These are phyloP conservation scores for Lagopus leucura DNA, from an alignment of 2,113 vertebrate genomes.

Conservation along the genomic window DNA sequence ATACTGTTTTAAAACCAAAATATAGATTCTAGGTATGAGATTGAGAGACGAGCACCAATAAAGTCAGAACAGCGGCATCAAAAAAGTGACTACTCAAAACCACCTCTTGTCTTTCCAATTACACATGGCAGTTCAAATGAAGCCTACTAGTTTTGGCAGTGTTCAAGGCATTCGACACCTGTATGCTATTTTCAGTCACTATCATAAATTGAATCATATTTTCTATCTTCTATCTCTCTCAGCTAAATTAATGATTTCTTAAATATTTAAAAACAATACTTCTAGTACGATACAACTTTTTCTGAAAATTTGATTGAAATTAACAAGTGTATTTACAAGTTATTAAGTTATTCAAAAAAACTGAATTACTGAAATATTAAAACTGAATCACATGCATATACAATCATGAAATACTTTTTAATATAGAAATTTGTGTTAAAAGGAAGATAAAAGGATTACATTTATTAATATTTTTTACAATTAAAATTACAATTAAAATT, in stretches of 20 bases:
- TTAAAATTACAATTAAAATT: too few relatives aligned
- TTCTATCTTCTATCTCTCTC: not conserved
- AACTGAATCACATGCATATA: not conserved
- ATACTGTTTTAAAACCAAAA: not conserved
- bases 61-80: not conserved
- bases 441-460: not conserved
- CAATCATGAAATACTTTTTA: not conserved
- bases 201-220: not conserved
- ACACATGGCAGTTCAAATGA: rapidly evolving
- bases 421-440: not conserved
- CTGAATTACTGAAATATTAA: not conserved
- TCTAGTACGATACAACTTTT: not conserved
- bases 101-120: not conserved
- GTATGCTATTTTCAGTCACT: not conserved
- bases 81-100: not conserved
- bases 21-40: not conserved
- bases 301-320: not conserved
- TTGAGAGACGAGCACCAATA: not conserved
- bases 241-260: not conserved
- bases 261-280: not conserved
- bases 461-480: too few relatives aligned
- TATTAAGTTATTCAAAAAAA: not conserved
- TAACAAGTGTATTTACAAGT: not conserved
- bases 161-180: not conserved
- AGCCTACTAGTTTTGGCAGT: not conserved